Conservation (phyloP, 1,140 invertebrate species). For the Arctopsyche grandis region DNA sequence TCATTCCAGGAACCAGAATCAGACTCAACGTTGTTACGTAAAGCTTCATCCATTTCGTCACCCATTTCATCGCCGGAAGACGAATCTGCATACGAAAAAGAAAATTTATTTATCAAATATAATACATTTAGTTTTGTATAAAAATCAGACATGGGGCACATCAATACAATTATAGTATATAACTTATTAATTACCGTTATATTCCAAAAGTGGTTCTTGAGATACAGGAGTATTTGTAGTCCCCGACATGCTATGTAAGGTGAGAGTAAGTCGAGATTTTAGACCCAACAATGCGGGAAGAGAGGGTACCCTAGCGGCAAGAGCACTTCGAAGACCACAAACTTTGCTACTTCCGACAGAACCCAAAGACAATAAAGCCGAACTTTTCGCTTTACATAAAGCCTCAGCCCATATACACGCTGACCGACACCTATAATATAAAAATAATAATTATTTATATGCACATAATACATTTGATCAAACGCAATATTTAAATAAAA, state of each 20-base stretch:
- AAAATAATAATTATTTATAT: conserved; percentile 35
- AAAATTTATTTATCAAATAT: neutral
- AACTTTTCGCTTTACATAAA: conserved; percentile 44
- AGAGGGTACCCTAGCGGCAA: conserved; percentile 57
- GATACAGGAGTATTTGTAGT: conserved; percentile 37
- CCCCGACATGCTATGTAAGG: conserved; percentile 54
- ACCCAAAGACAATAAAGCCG: conserved; percentile 40
- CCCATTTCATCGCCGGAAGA: conserved; percentile 61
- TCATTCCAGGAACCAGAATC: conserved; percentile 58
- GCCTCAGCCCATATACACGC: conserved; percentile 50
- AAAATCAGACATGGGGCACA: neutral
- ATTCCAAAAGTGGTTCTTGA: conserved; percentile 57
- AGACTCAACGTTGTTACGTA: conserved; percentile 57
- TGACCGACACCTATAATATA: conserved; percentile 45
- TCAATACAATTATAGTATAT: too few relatives aligned
- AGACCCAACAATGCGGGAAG: conserved; percentile 61
- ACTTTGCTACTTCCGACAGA: conserved; percentile 1
- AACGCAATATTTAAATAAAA: neutral
- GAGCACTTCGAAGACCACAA: conserved; percentile 16
- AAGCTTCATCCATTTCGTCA: conserved; percentile 51
- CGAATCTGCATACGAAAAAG: conserved; percentile 56
- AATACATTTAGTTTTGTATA: neutral
- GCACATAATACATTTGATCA: neutral
- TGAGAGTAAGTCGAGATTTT: conserved; percentile 58
- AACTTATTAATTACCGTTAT: conserved; percentile 57